Conservation (phyloP, 2,888 invertebrate species). For the Cantharis nigra region DNA sequence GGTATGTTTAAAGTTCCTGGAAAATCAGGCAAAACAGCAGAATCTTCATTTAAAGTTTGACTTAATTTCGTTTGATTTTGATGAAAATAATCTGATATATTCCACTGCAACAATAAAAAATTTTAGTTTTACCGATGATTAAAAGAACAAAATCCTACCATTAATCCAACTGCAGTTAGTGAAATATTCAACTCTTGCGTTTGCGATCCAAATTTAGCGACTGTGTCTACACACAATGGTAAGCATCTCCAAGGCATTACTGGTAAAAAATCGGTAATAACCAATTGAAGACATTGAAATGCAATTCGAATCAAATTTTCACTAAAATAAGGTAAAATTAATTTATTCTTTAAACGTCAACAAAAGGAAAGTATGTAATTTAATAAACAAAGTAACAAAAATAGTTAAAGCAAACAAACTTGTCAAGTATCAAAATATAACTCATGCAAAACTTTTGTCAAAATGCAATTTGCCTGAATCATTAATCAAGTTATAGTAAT, state of each 20-base stretch:
- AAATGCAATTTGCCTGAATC: too few species aligned
- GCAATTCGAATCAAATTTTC: conserved; percentile 91
- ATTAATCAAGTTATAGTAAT: too few species aligned
- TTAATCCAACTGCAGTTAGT: conserved; percentile 92
- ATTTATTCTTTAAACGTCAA: not conserved
- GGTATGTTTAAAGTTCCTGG: conserved; percentile 83
- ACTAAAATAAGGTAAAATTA: conserved; percentile 55
- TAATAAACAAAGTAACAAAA: too few species aligned
- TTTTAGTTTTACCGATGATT: not conserved
- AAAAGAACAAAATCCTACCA: conserved; percentile 64
- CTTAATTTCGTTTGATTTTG: conserved; percentile 89
- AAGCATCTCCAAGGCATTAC: conserved; percentile 92
- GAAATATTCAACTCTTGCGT: conserved; percentile 96
- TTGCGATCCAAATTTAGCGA: conserved; percentile 95
- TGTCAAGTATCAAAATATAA: too few species aligned
- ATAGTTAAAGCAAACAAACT: too few species aligned
- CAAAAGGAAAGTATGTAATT: too few species aligned
- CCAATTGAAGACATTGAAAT: conserved; percentile 94
- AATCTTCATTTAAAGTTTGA: conserved; percentile 73
- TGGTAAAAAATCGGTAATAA: conserved; percentile 92
- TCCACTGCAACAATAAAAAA: conserved; percentile 76
- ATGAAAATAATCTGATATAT: conserved; percentile 96
- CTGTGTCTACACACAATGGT: conserved; percentile 87
- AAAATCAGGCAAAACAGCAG: conserved; percentile 80
- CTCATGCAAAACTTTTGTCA: too few species aligned